Percentiles rank a stretch among this genome's conserved stretches.
Conservation (phyloP, 2,797 vertebrate species). For the Oreochromis mossambicus region DNA sequence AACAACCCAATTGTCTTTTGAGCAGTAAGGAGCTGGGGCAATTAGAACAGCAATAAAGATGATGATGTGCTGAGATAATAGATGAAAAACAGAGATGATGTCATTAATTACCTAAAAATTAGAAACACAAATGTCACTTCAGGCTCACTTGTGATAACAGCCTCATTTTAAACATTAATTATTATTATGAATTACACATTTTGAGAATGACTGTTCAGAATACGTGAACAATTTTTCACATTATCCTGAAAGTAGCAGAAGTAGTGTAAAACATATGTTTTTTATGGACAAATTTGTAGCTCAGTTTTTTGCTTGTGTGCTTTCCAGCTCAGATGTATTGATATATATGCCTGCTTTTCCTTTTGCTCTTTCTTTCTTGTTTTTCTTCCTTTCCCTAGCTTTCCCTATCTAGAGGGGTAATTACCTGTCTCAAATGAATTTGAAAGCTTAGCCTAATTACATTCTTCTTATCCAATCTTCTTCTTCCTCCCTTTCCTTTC, state of each 20-base stretch:
- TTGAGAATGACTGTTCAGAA: not conserved
- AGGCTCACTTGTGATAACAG: not conserved
- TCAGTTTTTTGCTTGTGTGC: not conserved
- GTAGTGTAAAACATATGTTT: not conserved
- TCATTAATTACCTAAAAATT: not conserved
- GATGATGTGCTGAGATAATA: not conserved
- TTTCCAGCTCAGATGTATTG: not conserved
- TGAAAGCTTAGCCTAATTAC: slow-evolving; percentile 60
- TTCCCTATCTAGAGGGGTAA: slow-evolving; percentile 48
- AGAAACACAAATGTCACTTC: not conserved
- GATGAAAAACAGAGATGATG: not conserved
- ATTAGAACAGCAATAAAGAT: not conserved
- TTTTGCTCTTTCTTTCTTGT: not conserved
- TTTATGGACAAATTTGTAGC: not conserved
- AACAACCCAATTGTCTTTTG: slow-evolving; percentile 2
- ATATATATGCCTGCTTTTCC: not conserved
- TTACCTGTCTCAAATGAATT: slow-evolving; percentile 56
- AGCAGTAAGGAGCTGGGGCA: not conserved
- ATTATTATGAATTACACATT: not conserved
- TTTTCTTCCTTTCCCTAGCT: not conserved
- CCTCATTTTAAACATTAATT: not conserved
- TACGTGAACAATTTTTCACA: not conserved
- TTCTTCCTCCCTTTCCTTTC: not conserved
- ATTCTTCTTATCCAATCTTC: slow-evolving; percentile 43
- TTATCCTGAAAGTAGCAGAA: not conserved